Evolutionary conservation across 2,888 invertebrate genomes (phyloP).

Genomic region (Phanerotoma sp.): DNA sequence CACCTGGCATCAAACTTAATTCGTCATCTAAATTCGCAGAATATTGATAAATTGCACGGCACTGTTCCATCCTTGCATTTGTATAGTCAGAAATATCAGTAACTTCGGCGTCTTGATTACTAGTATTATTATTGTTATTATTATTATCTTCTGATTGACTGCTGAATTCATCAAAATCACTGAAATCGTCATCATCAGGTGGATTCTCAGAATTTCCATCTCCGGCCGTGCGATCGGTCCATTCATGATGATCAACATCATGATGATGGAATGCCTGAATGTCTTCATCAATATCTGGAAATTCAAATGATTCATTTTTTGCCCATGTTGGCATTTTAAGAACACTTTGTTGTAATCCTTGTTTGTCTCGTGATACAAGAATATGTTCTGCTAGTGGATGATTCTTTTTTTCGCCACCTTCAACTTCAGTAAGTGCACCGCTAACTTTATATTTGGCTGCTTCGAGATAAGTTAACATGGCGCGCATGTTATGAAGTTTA

Average conservation of each 20-base stretch:
- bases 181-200: constrained; percentile 66
- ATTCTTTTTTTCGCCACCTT: constrained; percentile 73
- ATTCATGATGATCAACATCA: constrained; percentile 60
- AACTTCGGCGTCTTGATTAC: constrained; percentile 55
- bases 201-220: constrained; percentile 78
- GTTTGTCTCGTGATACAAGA: constrained; percentile 84
- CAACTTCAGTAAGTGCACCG: constrained; percentile 78
- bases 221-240: constrained; percentile 74
- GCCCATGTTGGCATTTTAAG: constrained; percentile 80
- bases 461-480: constrained; percentile 89
- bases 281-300: constrained; percentile 50
- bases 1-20: constrained; percentile 70
- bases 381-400: constrained; percentile 87
- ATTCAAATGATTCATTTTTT: constrained; percentile 65
- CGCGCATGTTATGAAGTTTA: constrained; percentile 90
- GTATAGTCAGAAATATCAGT: constrained; percentile 33
- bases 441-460: constrained; percentile 88
- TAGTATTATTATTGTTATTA: too few relatives aligned
- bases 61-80: constrained; percentile 57
- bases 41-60: constrained; percentile 85
- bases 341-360: constrained; percentile 83
- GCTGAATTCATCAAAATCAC: constrained; percentile 71
- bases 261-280: constrained; percentile 40
- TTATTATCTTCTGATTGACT: constrained; percentile 56
- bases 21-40: constrained; percentile 87